Base-by-base conservation (phyloP, 2,797 vertebrate genomes). In the Varecia variegata region DNA sequence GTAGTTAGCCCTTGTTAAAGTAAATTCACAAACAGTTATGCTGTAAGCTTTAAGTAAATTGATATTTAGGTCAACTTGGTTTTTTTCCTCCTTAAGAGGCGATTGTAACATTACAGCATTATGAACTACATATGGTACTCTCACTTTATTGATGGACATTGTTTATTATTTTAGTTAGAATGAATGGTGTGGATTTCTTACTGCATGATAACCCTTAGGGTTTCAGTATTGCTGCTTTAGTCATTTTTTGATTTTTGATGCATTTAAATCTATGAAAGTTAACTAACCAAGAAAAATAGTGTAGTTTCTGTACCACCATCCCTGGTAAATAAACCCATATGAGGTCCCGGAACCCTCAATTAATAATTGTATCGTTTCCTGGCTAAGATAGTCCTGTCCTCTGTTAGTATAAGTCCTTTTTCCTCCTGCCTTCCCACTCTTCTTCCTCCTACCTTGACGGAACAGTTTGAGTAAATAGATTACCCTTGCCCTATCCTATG, bases 101-200 rank as follows among this genome's bases (percentile, higher is more conserved):
- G 43, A 21, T 97, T 77, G 58, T 15, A 93, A 27, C 13, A 12
- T 92, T 68, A 50, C 11, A 95, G 15, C 60, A 45, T 70, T 93
- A 27, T 92, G 84, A 90, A 86, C 60, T 93, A 79, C 30, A 65
- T 88, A 80, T 70, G 92, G 68, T 87, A 12, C 18, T 95, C 43
- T 95, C 62, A 68, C 13, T 94, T 97, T 81, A 82, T 90, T 95
- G 30, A 79, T 54, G 45, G 80, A 65, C 43, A 4, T 90, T 90
- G 87, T 93, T 96, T 92, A 74, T 95, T 94, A 50, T 96, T 97
- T 87, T 65, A 35, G 84, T 88, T 91, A 88, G 40, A 71, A 82
- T 23, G 92, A 92, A 77, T 62, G 50, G 7, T 65, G 18, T 96
- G 81, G n/a, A 47, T 76, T 96, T 95, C 79, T 88, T 65, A 87